Evolutionary conservation across 2,797 vertebrate species (phyloP), one percentile per base, ranked within the genome.

Genomic region (Linurgus olivaceus): DNA sequence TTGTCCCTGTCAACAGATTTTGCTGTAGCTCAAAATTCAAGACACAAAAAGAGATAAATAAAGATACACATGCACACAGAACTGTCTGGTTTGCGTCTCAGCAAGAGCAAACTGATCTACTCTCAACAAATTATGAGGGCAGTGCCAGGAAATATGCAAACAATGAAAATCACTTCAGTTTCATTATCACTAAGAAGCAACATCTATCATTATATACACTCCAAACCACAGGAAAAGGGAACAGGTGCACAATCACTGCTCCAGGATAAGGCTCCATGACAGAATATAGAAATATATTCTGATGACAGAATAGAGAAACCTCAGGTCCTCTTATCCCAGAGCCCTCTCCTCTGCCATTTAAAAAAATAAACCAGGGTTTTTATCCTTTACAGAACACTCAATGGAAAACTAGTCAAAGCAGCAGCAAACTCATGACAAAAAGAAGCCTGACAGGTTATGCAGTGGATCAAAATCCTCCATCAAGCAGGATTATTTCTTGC

Each of bases 401-500:
- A 1, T 70, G 25, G 35, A 91, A 90, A 94, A 86, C 29, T 47
- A 93, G 33, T 58, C 50, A 88, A 90, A 89, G 54, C 17, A 93
- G 37, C 51, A 68, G 50, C 50, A 86, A 94, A 81, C 33, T 51
- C 4, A 5, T 40, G 76, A 95, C 38, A 81, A 88, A 88, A 95
- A 57, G 59, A 92, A 76, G 33, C 33, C 18, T 83, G 71, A 89
- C 61, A 94, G n/a, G 35, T 73, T 77, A 65, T 2, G 2, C 70
- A 91, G 51, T 35, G 23, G 45, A 40, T 88, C 71, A 83, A 95
- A 85, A 88, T 59, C 51, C 38, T 81, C 90, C 31, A 54, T 81
- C 81, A 79, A 71, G 62, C 21, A 71, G 78, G 79, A 95, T 96
- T 95, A 93, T 76, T 96, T 95, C 62, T 88, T 88, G 62, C 51